These are phyloP conservation scores for Pempheris klunzingeri DNA, from an alignment of 2,797 vertebrate genomes.

Conservation along the genomic window DNA sequence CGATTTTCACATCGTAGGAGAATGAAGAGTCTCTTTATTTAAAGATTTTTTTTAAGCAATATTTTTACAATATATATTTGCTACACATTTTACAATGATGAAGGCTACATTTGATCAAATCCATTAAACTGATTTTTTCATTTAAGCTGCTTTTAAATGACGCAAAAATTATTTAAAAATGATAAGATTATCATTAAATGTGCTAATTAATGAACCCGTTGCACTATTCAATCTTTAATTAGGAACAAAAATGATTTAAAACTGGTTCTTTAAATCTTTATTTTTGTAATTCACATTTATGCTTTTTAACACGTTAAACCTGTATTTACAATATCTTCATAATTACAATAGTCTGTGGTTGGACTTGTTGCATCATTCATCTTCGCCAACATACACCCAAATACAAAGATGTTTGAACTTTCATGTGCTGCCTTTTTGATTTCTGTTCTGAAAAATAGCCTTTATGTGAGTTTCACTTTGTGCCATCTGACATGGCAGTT, in stretches of 20 bases:
- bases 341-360: neutral
- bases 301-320: neutral
- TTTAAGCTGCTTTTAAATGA: neutral
- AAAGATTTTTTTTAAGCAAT: neutral
- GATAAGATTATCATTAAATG: neutral
- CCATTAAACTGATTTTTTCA: neutral
- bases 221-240: neutral
- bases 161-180: neutral
- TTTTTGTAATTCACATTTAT: no score
- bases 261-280: neutral
- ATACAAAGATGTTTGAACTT: slow-evolving; percentile 43
- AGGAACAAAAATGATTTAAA: neutral
- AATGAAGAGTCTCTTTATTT: neutral
- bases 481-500: slow-evolving; percentile 47
- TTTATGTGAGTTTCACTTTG: slow-evolving; percentile 51
- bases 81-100: neutral
- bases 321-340: neutral
- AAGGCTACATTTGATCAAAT: neutral
- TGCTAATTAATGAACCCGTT: neutral
- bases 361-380: slow-evolving; percentile 60
- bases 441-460: slow-evolving; percentile 33
- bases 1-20: neutral
- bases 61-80: neutral
- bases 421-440: slow-evolving; percentile 37
- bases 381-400: slow-evolving; percentile 30